Conservation (phyloP, 1,140 invertebrate species). For the Achatina immaculata region DNA sequence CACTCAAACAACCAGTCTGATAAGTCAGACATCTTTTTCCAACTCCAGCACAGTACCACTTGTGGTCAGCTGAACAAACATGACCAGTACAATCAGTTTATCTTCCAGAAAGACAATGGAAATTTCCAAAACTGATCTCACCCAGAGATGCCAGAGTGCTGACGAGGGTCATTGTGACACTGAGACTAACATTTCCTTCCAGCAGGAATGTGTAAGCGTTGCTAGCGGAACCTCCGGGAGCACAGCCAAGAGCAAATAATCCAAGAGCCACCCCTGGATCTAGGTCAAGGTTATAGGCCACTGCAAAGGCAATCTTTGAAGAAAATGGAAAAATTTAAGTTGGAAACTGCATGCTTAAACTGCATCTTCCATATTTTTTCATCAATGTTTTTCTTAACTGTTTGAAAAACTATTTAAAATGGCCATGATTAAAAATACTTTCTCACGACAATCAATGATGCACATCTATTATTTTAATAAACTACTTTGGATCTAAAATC, state of each 20-base stretch:
- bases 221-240: slow-evolving; percentile 73
- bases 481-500: no score
- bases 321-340: background rate
- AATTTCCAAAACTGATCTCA: no score
- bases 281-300: slow-evolving; percentile 51
- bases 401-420: background rate
- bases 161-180: slow-evolving; percentile 72
- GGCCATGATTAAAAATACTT: background rate
- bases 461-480: no score
- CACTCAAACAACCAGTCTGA: no score
- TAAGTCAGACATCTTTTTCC: no score
- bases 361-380: background rate
- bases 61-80: no score
- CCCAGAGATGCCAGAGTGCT: slow-evolving; percentile 62
- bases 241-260: slow-evolving; percentile 72
- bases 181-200: slow-evolving; percentile 72
- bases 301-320: slow-evolving; percentile 54
- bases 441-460: no score
- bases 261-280: slow-evolving; percentile 66
- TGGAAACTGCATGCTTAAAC: background rate
- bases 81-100: no score
- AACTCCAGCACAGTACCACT: no score
- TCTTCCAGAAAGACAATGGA: no score
- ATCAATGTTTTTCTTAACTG: background rate
- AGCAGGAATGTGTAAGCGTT: slow-evolving; percentile 74